A percentile compares a stretch with the other conserved stretches of the same genome.
phyloP scores from a whole-genome alignment of 2,113 vertebrate genomes.

The Bubo bubo region DNA sequence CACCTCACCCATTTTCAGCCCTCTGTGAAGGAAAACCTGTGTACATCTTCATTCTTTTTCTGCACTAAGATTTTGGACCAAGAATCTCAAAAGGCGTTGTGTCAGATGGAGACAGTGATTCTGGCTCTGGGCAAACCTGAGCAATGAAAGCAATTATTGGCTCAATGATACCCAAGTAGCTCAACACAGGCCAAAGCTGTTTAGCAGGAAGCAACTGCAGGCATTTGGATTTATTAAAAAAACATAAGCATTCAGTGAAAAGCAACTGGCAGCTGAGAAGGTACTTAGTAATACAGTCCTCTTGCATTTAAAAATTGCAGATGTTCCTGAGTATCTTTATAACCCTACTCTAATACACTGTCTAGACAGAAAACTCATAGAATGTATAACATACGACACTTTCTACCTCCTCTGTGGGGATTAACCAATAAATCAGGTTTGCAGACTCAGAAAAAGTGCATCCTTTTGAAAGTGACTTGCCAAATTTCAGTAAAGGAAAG shows the following conservation, averaged over 20 bases:
- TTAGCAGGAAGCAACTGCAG: background rate
- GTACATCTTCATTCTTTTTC: background rate
- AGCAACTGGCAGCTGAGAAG: slow-evolving; percentile 43
- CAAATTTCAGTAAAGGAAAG: slow-evolving; percentile 18
- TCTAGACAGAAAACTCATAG: slow-evolving; percentile 72
- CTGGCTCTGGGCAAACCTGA: background rate
- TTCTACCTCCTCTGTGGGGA: slow-evolving; percentile 33
- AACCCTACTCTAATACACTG: slow-evolving; percentile 57
- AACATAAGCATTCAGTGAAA: background rate
- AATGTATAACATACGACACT: slow-evolving; percentile 26
- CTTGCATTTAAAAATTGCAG: slow-evolving; percentile 39
- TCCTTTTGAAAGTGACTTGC: slow-evolving; percentile 50
- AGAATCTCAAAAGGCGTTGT: background rate
- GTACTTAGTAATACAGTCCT: background rate
- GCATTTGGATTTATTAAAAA: background rate
- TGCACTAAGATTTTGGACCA: background rate
- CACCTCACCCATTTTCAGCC: background rate
- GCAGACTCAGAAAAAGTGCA: slow-evolving; percentile 8
- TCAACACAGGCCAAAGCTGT: background rate
- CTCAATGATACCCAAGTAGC: background rate
- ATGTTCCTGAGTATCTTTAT: slow-evolving; percentile 29
- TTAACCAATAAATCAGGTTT: slow-evolving; percentile 67
- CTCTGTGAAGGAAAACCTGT: background rate
- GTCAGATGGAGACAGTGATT: background rate
- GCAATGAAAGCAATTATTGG: background rate